Base-by-base conservation (phyloP, 2,113 vertebrate genomes). In the Alouatta palliata region DNA sequence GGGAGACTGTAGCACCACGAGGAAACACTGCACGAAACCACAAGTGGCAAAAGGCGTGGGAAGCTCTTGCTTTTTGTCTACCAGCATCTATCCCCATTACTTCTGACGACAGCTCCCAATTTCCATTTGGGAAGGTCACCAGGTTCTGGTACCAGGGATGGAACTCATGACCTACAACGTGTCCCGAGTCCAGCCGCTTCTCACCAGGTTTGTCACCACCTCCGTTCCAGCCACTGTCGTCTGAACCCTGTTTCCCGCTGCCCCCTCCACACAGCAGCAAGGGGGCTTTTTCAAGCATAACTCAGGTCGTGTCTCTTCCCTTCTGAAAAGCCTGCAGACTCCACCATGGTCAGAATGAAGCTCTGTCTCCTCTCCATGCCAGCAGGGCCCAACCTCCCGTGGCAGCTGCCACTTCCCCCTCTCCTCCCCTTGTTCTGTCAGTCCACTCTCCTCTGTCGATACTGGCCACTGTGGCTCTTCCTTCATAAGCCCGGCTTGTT, bases 211-310 rank as follows among this genome's bases (percentile, higher is more conserved):
- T 32, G n/a, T 77, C 11, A 20, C 30, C 19, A n/a, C 14, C 4
- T 0, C 7, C 8, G 2, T 52, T 23, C 32, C 30, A 16, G 56
- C 30, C 61, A 54, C 70, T 5, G 4, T 0, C 0, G 35, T n/a
- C 80, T 64, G 47, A 64, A 6, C 49, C 49, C 25, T 7, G 14
- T 12, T 54, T 45, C 47, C 40, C 32, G 23, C 17, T 3, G 45
- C 66, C 47, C 47, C 73, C 21, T 27, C 70, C 21, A 52, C 49
- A 32, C 3, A 52, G 61, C 54, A 58, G 71, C 52, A 40, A 37
- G 7, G 58, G 56, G 21, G 40, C 21, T 27, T 88, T 91, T 88
- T 43, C 47, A 12, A 68, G 30, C 0, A 30, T 23, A 58, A 75
- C 17, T 77, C 43, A 17, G 14, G 12, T 25, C 10, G 0, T 45